phyloP scores from a whole-genome alignment of 2,113 vertebrate genomes.

The Chloropsis hardwickii region DNA sequence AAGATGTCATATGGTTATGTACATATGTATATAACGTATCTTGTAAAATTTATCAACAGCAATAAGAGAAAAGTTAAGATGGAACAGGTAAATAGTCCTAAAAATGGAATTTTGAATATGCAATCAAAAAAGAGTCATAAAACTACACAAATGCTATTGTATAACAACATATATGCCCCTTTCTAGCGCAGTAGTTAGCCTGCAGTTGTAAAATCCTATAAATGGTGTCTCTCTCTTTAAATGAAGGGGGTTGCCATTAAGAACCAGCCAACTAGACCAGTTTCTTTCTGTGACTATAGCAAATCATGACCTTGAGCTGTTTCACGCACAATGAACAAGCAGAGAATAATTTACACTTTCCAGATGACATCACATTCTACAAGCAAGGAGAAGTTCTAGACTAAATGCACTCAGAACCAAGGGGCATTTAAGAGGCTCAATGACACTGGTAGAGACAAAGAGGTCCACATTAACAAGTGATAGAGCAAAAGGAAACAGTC shows the following conservation, averaged over 20 bases:
- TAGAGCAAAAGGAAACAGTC: neutral
- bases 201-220: neutral
- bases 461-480: neutral
- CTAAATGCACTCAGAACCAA: neutral
- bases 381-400: neutral
- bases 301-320: neutral
- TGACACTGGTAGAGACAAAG: neutral
- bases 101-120: neutral
- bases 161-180: no score
- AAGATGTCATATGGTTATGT: neutral
- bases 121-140: neutral
- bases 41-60: neutral
- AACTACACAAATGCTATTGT: neutral
- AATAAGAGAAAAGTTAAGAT: neutral
- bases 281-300: neutral
- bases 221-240: neutral
- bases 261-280: neutral
- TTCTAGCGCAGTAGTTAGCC: neutral
- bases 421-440: neutral
- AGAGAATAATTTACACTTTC: neutral
- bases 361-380: rapidly evolving
- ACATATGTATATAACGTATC: neutral
- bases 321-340: neutral
- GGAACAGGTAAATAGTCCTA: neutral
- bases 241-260: neutral